Evolutionary conservation across 2,113 vertebrate species (phyloP), one percentile per base, ranked within the genome.

Genomic region (Cryptotis parvus): DNA sequence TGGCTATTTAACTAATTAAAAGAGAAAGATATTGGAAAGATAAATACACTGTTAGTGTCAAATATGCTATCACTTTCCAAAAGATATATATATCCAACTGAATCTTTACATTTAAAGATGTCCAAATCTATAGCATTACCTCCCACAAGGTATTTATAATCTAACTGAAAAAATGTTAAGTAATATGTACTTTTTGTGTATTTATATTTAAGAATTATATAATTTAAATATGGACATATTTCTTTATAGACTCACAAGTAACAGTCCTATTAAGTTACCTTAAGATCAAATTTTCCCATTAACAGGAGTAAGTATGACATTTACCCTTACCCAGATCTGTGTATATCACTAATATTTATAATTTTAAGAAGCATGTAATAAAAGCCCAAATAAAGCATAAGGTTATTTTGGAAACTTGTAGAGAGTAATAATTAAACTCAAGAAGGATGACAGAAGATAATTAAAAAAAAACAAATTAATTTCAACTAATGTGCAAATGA

Each of bases 351-450:
- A 55, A 65, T 11, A 82, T 49, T 84, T 90, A 76, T 35, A 63
- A 77, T 72, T 88, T 91, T 90, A 70, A 82, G 49, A 31, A 80
- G 70, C 31, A 43, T 16, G 1, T 24, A 8, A 33, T 78, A 49
- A 63, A 70, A 69, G 69, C 15, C 43, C 7, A 55, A 37, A 26
- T 84, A n/a, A 91, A 31, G 3, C 70, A 76, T 31, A 26, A 55
- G 76, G 92, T 52, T 92, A 8, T 9, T 72, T 74, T 75, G 27
- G 26, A n/a, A 93, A 49, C 3, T 9, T 78, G 6, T 24, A 63
- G 9, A 92, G 24, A 92, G 18, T 83, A 4, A 37, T 87, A 35
- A 89, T 41, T 87, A 43, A 86, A 83, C 80, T 14, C 49, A 70
- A 43, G 1, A 58, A 20, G 10, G 81, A 31, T 33, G 18, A 63